Evolutionary conservation across 2,888 invertebrate genomes (phyloP).

Genomic region (Germaria angustata): DNA sequence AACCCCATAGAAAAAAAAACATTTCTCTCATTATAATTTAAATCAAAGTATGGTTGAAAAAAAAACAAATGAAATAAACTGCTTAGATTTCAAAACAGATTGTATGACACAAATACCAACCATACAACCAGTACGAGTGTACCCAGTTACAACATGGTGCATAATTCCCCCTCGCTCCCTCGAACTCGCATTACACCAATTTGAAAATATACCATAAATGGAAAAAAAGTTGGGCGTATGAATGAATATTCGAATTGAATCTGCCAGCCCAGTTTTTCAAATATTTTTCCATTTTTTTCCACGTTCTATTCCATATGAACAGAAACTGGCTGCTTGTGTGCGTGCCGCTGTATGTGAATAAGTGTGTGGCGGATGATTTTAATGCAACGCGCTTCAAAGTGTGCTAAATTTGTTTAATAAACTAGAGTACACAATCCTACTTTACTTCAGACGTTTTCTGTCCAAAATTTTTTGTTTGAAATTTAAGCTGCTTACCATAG

Average conservation of each 20-base stretch:
- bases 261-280: constrained; percentile 52
- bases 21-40: constrained; percentile 31
- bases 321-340: neutral
- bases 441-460: constrained; percentile 16
- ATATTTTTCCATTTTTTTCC: constrained; percentile 30
- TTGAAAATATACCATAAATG: neutral
- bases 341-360: neutral
- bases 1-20: constrained; percentile 8
- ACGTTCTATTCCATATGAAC: neutral
- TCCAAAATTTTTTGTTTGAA: neutral
- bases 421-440: neutral
- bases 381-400: constrained; percentile 52
- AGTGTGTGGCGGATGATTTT: neutral
- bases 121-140: constrained; percentile 18
- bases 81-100: constrained; percentile 55
- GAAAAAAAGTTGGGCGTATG: constrained; percentile 6
- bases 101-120: constrained; percentile 52
- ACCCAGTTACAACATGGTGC: constrained; percentile 19
- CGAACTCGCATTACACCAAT: constrained; percentile 8
- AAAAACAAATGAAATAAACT: constrained; percentile 9
- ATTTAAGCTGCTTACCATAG: constrained; percentile 43
- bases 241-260: constrained; percentile 59
- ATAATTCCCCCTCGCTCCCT: too few species aligned
- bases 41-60: constrained; percentile 41
- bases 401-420: constrained; percentile 61